Base-by-base conservation (phyloP, 2,888 invertebrate species). In the Cynaeus angustus region DNA sequence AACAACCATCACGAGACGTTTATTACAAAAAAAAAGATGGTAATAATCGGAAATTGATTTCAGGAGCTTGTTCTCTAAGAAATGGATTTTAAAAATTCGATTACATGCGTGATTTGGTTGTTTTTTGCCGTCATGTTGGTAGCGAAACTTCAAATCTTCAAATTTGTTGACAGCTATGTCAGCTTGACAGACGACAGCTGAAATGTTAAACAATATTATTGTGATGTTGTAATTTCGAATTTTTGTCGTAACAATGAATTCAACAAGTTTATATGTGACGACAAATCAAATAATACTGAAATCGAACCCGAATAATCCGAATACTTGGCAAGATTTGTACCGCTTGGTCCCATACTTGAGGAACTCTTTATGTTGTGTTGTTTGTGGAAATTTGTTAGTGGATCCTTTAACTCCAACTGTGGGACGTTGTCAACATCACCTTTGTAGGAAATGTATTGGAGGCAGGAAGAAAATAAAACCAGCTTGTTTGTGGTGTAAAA, bases 361-460 rank as follows among this genome's bases (percentile, higher is more conserved):
- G 68, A 94, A 95, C 84, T 92, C 94, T 73, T 88, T 97, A 78
- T 93, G 94, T 76, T 97, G 97, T 86, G 94, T 93, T 66, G 96
- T 96, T 64, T 97, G 97, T 85, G 92, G 93, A 71, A 91, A 93
- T 82, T 88, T 97, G 75, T 85, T 96, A 66, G 91, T 91, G 75
- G 92, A 94, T 81, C 96, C 97, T 4, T 91, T 91, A 81, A 91
- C 94, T 33, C 94, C 96, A 10, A 89, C 89, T 13, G 91, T 90
- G 77, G 90, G 91, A 2, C 91, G 90, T 73, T 97, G 97, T 85
- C 94, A 94, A 83, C 97, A 97, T 85, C 94, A 95, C 86, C 93
- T 97, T 38, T 97, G 97, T 84, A 91, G 91, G 77, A 88, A 89
- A 59, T 97, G 97, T 83, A 89, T 93, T 81, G 94, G 95, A 50